Conservation (phyloP, 1,140 invertebrate genomes). For the Triops longicaudatus region DNA sequence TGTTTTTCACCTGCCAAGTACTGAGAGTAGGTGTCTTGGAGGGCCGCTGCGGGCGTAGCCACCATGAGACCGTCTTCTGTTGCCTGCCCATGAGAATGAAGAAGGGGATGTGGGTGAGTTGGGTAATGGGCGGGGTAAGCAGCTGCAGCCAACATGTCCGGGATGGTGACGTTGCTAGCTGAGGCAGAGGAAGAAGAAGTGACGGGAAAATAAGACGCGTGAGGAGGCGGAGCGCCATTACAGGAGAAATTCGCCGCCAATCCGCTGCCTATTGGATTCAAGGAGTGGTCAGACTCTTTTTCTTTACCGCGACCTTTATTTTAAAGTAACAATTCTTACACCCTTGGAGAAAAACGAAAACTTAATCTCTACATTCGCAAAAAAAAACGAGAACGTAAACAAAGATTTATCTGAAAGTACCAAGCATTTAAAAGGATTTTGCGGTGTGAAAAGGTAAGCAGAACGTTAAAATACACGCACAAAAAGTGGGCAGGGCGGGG, state of each 20-base stretch:
- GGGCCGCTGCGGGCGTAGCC: not conserved
- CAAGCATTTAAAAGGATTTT: no score
- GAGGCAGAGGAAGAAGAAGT: not conserved
- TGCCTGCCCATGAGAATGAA: not conserved
- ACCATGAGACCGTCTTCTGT: not conserved
- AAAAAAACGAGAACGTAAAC: no score
- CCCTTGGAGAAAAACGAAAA: no score
- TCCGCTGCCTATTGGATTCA: not conserved
- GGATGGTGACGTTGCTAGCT: not conserved
- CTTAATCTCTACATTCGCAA: no score
- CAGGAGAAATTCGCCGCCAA: not conserved
- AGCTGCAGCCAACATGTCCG: not conserved
- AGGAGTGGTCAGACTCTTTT: not conserved
- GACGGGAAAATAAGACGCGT: not conserved
- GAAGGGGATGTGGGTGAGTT: not conserved
- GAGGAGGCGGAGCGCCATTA: slow-evolving; percentile 5
- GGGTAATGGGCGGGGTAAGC: not conserved
- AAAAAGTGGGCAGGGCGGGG: no score
- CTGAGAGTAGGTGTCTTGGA: not conserved
- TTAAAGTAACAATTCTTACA: not conserved
- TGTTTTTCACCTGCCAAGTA: not conserved
- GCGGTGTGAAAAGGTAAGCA: no score
- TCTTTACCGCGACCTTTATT: not conserved
- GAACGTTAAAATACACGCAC: no score
- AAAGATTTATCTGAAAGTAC: no score